Base-by-base conservation (phyloP, 2,113 vertebrate species). In the Etia nguti region DNA sequence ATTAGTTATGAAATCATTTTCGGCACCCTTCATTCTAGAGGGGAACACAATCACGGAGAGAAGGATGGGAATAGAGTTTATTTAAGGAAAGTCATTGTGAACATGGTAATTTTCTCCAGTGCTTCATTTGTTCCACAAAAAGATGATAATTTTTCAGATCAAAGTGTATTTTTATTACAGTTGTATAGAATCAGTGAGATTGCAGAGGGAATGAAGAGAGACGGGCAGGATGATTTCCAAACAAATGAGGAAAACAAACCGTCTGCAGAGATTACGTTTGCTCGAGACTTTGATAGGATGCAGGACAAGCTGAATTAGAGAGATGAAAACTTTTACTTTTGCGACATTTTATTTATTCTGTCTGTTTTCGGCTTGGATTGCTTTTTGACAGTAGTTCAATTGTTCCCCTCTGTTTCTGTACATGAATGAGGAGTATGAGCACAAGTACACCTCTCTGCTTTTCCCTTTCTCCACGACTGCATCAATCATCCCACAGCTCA, bases 211-310 rank as follows among this genome's bases (percentile, higher is more conserved):
- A 79, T 50, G 75, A 48, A 79, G n/a, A 62, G 29, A 89, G 83
- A 75, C 16, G 6, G 54, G 55, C 16, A 6, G 4, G 43, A 81
- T 38, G 55, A 87, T 90, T 46, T 80, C 46, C 31, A 90, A 26
- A 86, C 79, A 86, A 90, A 91, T 16, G 59, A 82, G 43, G 52
- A 85, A 81, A 89, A 87, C 50, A 75, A 87, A 87, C 83, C 57
- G 34, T 79, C n/a, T 43, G 34, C 54, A 2, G 26, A 31, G 20
- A 87, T 90, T 75, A 79, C 29, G 31, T 81, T 90, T 65, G 55
- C 79, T 6, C 4, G 15, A 84, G 60, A 82, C 41, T 55, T 60
- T 84, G 24, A 29, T 16, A 24, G 36, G 62, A 34, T 65, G 48
- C 81, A 26, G 24, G 85, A 46, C 62, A 26, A 52, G 80, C 38